Evolutionary conservation across 2,113 vertebrate species (phyloP), one percentile per base, ranked within the genome.

Genomic region (Elachura formosa): DNA sequence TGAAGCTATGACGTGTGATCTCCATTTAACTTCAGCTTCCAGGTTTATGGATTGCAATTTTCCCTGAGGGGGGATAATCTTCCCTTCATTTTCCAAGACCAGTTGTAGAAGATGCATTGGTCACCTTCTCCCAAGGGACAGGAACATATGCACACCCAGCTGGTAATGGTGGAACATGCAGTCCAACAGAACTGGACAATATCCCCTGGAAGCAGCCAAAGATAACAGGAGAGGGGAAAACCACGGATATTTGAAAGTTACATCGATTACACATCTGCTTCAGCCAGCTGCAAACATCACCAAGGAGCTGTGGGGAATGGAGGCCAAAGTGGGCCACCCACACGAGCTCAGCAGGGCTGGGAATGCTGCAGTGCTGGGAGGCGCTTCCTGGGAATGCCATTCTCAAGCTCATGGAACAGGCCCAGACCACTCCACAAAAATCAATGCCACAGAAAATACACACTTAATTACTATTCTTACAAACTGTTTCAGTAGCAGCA

Each of bases 81-180:
- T 73, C 84, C 71, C 95, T 87, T 63, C 23, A 45, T 12, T 68
- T 68, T 59, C 71, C 34, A 52, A 43, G 41, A 40, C 11, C 64
- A 83, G 36, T 10, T 76, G 88, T 1, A 89, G 88, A 83, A 93
- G 83, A 91, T 46, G 48, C 59, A 41, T 68, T 96, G 96, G 92
- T 74, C 51, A 77, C 91, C 48, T 80, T 56, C 82, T 96, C 71
- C 92, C 73, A 56, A n/a, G 83, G 83, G 92, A 71, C 96, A 89
- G 36, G 15, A 74, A 46, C 73, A 80, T 1, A 46, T 2, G 85
- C 67, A 45, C 28, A 18, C 23, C 73, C 89, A 83, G 84, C 72
- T 69, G 78, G 76, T 10, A 34, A 17, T 5, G 91, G 73, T 40
- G 81, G 71, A 46, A 84, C 0, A 26, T 7, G 81, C 2, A 24